phyloP scores from a whole-genome alignment of 2,888 invertebrate genomes.

The Chydorus sphaericus region DNA sequence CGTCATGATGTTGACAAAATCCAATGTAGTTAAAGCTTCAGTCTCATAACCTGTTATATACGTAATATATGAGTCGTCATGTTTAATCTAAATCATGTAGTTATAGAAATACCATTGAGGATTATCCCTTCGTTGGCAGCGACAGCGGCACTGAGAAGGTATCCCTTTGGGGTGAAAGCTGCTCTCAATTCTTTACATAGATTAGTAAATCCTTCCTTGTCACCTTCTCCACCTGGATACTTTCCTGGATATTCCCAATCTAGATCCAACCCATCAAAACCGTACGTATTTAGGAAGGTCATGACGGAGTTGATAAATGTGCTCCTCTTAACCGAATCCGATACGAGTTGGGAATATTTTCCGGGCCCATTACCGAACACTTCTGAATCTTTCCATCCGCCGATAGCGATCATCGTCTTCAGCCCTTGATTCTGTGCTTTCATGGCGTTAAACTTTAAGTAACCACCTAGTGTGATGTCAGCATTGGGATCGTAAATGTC shows the following conservation, averaged over 20 bases:
- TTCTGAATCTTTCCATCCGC: conserved; percentile 28
- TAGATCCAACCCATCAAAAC: conserved; percentile 14
- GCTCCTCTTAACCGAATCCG: background rate
- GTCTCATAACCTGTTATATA: conserved; percentile 4
- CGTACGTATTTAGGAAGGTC: conserved; percentile 7
- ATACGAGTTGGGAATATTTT: conserved; percentile 10
- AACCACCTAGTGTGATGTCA: conserved; percentile 15
- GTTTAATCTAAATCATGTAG: background rate
- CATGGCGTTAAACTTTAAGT: conserved; percentile 22
- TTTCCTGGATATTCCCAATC: conserved; percentile 15
- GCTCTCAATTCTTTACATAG: conserved; percentile 12
- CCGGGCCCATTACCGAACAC: conserved; percentile 6
- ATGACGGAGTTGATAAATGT: conserved; percentile 10
- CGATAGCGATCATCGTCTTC: conserved; percentile 31
- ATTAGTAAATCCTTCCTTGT: conserved; percentile 13
- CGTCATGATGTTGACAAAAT: conserved; percentile 13
- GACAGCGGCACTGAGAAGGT: conserved; percentile 11
- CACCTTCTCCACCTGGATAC: conserved; percentile 1
- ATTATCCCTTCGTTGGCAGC: background rate
- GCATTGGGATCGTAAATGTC: background rate
- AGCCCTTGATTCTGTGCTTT: conserved; percentile 25
- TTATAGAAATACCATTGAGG: background rate
- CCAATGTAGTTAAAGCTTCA: background rate
- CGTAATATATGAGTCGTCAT: background rate
- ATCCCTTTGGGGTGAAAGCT: background rate